These are phyloP conservation scores for Mareca penelope DNA, from an alignment of 2,797 vertebrate genomes.

Conservation along the genomic window DNA sequence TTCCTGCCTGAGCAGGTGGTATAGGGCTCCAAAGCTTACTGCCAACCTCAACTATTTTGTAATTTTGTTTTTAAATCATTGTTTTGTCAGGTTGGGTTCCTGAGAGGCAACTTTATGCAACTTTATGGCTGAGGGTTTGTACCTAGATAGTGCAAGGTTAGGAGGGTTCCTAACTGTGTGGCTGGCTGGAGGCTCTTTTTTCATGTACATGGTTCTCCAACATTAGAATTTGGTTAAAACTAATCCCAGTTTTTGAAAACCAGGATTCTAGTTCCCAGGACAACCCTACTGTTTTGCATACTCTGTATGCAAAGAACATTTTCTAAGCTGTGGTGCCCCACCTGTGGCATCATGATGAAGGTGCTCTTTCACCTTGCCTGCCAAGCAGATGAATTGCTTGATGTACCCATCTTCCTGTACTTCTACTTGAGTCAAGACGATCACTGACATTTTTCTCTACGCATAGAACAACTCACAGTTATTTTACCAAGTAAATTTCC, in stretches of 20 bases:
- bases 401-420: neutral
- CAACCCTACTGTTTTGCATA: neutral
- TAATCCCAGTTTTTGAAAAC: neutral
- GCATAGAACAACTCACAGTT: neutral
- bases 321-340: neutral
- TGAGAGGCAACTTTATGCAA: neutral
- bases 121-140: neutral
- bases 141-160: neutral
- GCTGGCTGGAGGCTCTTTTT: neutral
- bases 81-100: neutral
- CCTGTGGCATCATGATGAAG: neutral
- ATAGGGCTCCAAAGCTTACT: neutral
- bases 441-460: neutral
- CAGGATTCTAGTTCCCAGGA: neutral
- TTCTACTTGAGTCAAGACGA: neutral
- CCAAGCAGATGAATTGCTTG: neutral
- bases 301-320: neutral
- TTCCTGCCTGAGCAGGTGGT: neutral
- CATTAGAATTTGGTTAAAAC: neutral
- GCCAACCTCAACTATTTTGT: neutral
- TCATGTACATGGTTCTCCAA: rapidly evolving
- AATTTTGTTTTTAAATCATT: neutral
- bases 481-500: neutral
- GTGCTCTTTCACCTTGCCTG: neutral
- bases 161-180: neutral